A percentile compares a stretch with the other conserved stretches of the same genome.
Evolutionary conservation across 92 coral and sea anemone genomes (phyloP).

Genomic region (Ricordea florida): DNA sequence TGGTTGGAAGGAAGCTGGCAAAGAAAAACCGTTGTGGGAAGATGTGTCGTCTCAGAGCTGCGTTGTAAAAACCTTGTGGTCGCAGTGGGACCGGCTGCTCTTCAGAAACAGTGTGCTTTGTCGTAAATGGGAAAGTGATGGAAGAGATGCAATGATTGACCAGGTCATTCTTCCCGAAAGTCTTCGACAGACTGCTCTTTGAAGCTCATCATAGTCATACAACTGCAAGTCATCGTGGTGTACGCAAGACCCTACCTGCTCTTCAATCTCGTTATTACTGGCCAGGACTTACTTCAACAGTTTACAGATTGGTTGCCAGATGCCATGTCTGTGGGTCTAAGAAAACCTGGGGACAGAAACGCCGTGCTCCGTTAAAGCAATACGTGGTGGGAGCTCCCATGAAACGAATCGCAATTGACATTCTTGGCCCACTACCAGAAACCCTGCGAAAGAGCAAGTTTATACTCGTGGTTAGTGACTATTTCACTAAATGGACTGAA

Average conservation of each 20-base stretch:
- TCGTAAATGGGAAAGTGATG: background rate
- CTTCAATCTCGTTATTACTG: conserved; percentile 26
- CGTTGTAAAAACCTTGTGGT: conserved; percentile 47
- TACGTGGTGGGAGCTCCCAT: conserved; percentile 65
- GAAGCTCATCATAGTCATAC: conserved; percentile 5
- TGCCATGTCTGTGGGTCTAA: conserved; percentile 35
- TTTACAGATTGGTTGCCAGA: conserved; percentile 5
- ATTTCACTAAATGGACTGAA: conserved; percentile 75
- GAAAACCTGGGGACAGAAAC: conserved; percentile 8
- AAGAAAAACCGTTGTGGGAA: conserved; percentile 31
- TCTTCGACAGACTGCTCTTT: no score
- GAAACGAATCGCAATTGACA: conserved; percentile 69
- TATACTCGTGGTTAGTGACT: conserved; percentile 58
- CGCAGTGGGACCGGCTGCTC: conserved; percentile 52
- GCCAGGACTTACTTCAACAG: conserved; percentile 34
- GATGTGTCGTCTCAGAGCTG: conserved; percentile 37
- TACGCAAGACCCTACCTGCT: conserved; percentile 13
- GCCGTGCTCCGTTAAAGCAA: conserved; percentile 47
- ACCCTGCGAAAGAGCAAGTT: conserved; percentile 59
- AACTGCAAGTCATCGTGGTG: conserved; percentile 30
- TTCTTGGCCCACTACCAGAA: conserved; percentile 67
- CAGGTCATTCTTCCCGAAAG: background rate
- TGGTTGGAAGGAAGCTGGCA: background rate
- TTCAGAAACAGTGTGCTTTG: background rate
- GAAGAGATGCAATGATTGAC: background rate